Conservation (phyloP, 1,140 invertebrate species). For the Brachionus angularis region DNA sequence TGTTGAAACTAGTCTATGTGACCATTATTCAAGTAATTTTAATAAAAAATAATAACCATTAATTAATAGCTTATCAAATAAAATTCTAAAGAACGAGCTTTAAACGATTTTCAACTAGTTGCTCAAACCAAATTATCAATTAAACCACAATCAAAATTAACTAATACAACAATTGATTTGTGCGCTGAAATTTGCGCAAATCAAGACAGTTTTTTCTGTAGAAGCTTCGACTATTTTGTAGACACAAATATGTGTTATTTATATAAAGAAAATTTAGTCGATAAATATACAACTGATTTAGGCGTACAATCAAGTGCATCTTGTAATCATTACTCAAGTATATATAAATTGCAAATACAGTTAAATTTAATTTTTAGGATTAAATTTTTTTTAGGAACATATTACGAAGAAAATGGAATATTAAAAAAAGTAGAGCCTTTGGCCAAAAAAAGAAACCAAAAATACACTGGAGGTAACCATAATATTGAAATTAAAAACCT, state of each 20-base stretch:
- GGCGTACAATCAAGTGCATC: conserved; percentile 9
- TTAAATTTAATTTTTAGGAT: not conserved
- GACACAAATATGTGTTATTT: conserved; percentile 4
- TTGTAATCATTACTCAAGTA: conserved; percentile 37
- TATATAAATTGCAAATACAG: not conserved
- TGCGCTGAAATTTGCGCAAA: conserved; percentile 36
- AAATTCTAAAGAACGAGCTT: not conserved
- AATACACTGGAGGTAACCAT: not conserved
- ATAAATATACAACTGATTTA: not conserved
- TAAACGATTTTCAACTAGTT: conserved; percentile 22
- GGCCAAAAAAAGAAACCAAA: too few species aligned
- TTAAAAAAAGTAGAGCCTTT: conserved; percentile 25
- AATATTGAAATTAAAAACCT: too few species aligned
- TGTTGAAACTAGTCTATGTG: conserved; percentile 14
- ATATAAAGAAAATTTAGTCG: conserved; percentile 25
- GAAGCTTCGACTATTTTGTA: conserved; percentile 18
- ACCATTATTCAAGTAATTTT: conserved; percentile 35
- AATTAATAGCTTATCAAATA: not conserved
- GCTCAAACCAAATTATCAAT: not conserved
- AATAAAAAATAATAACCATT: not conserved
- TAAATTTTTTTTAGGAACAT: not conserved
- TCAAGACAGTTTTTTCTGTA: conserved; percentile 29
- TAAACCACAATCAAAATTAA: not conserved
- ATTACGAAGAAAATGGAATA: conserved; percentile 16
- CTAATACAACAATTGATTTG: not conserved